Base-by-base conservation (phyloP, 1,140 invertebrate genomes). In the Latrodectus geometricus region DNA sequence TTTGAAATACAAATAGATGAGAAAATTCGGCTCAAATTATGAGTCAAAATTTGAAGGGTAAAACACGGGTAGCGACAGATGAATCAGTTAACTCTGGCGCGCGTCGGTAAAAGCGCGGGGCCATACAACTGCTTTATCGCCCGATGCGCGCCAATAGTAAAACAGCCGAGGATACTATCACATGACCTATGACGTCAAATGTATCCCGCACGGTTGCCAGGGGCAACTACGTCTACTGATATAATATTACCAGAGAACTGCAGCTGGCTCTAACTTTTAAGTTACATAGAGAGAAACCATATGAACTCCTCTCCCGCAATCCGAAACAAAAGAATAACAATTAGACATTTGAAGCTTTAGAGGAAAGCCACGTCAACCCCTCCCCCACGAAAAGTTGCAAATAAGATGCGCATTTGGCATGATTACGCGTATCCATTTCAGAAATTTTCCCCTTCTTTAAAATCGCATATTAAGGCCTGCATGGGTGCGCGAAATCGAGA, bases 161-260 rank as follows among this genome's bases (percentile, higher is more conserved):
- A 82, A 74, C 81, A 68, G 81, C 81, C 72, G 68, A 83, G 72
- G 81, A 83, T 74, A 83, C 83, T 69, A 74, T 80, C 85, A 87
- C 70, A 76, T 87, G 85, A 80, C 75, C 85, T 80, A 80, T 87
- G 85, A 87, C 85, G 85, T 87, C 85, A 87, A 87, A 72, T 79
- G 77, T 87, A 73, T 68, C 77, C 85, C 76, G 85, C 85, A 76
- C 77, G 85, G 85, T 87, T 87, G 85, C 85, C 72, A 87, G 77
- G 83, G 85, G 85, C 85, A 87, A 87, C 85, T 87, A 87, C 85
- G 85, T 87, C 85, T 87, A 87, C 85, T 79, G 77, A 87, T 86
- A 86, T 86, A 86, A 86, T 86, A 86, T 86, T 86, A 86, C 83
- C 83, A 52, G 75, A 86, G 83, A 23, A 70, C 35, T 86, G 75